These are phyloP conservation scores for Nasalis larvatus DNA, from an alignment of 2,113 vertebrate species.

Conservation along the genomic window DNA sequence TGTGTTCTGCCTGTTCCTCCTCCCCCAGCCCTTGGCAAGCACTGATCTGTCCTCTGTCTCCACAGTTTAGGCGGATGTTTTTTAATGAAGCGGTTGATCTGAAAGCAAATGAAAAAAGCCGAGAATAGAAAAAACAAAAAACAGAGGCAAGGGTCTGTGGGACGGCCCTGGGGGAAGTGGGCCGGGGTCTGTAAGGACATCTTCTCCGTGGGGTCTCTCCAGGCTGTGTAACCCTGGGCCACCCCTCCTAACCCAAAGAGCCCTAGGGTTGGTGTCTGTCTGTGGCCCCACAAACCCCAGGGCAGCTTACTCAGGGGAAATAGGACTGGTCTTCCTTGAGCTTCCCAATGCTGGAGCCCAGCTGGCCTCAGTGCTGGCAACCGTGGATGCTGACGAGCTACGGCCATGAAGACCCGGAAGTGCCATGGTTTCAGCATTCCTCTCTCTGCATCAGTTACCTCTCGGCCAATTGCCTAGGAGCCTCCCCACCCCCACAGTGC, in stretches of 20 bases:
- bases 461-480: neutral
- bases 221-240: too few relatives aligned
- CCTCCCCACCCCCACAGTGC: accelerated
- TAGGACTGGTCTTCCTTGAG: accelerated
- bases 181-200: neutral
- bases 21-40: neutral
- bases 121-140: neutral
- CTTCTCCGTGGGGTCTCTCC: neutral
- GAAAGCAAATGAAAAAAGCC: neutral
- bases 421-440: neutral
- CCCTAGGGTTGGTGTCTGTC: neutral
- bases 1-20: neutral
- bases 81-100: neutral
- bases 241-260: accelerated
- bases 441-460: accelerated
- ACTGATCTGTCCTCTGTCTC: accelerated
- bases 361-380: neutral
- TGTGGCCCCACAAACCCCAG: neutral
- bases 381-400: accelerated
- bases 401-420: neutral
- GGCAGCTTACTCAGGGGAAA: neutral
- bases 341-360: accelerated
- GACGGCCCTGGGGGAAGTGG: accelerated
- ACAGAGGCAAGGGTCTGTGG: neutral
- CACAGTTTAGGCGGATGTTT: neutral